Evolutionary conservation across 2,888 invertebrate species (phyloP), one percentile per base, ranked within the genome.

Genomic region (Papilio protenor): DNA sequence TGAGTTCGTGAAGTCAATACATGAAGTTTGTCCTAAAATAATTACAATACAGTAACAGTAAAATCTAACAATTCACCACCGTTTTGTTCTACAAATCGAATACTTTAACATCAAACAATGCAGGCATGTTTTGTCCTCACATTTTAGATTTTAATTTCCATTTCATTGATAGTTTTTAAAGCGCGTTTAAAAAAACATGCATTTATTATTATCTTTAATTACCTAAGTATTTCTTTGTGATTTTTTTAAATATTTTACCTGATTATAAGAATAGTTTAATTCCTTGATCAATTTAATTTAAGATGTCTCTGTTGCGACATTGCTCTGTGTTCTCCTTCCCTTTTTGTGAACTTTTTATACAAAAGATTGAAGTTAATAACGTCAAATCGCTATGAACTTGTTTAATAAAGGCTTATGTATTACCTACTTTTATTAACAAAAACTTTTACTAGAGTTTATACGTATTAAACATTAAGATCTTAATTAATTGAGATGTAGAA

Each of bases 331-430:
- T 73, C 21, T 33, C 27, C 69, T 57, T 77, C 47, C 64, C 69
- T 73, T 73, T 69, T 77, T 69, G 66, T 77, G 40, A 77, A 77
- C 55, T 69, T 73, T 77, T 73, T 73, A 21, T 69, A 73, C 69
- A 73, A 73, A 57, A 77, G 66, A 69, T 73, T 69, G 66, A 73
- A 77, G 52, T 73, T 66, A 64, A 72, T 77, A 77, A 73, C 59
- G 69, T 59, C 59, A 71, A 70, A 70, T 76, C 55, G 40, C 27
- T 47, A 45, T 66, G 21, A 71, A 71, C 73, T 77, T 77, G 21
- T 76, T 72, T 77, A 64, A 72, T 72, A 52, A 64, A 52, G 27
- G 23, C n/a, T 64, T 49, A 21, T 21, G 64, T 18, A 21, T 27
- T 72, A n/a, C 64, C 40, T 40, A 64, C 64, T 64, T 64, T 14